A percentile compares a stretch with the other conserved stretches of the same genome.
Evolutionary conservation across 2,888 invertebrate genomes (phyloP).

Genomic region (Aricia artaxerxes): DNA sequence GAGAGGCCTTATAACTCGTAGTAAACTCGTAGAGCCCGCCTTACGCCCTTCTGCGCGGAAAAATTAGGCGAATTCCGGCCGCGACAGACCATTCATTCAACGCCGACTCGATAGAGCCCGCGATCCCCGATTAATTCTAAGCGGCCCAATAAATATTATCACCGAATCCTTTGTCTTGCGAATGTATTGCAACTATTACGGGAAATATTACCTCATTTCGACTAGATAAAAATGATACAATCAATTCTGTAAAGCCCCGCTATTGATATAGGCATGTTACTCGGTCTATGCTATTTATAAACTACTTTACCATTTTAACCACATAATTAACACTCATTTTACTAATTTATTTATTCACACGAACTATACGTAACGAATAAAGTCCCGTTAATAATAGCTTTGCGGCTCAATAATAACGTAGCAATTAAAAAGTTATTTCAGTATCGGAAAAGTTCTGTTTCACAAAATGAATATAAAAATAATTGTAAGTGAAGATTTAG

Average conservation of each 20-base stretch:
- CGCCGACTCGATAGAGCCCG: conserved; percentile 64
- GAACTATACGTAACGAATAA: background rate
- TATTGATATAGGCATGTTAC: background rate
- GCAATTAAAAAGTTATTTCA: background rate
- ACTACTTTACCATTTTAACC: background rate
- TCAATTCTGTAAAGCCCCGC: conserved; percentile 3
- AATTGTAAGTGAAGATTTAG: background rate
- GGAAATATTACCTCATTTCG: conserved; percentile 24
- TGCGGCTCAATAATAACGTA: background rate
- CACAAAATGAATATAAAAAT: background rate
- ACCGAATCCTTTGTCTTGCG: conserved; percentile 76
- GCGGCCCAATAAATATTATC: conserved; percentile 79
- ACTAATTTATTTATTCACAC: background rate
- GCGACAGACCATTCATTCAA: conserved; percentile 71
- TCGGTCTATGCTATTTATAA: background rate
- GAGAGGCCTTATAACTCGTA: background rate
- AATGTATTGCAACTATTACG: conserved; percentile 44
- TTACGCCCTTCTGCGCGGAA: conserved; percentile 52
- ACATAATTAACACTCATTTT: background rate
- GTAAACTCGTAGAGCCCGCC: background rate
- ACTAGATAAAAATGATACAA: conserved; percentile 19
- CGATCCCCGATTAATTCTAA: conserved; percentile 78
- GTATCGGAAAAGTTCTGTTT: background rate
- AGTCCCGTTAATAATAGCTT: background rate
- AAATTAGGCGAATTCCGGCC: conserved; percentile 67